Percentiles rank a stretch among this genome's conserved stretches.
Conservation (phyloP, 2,888 invertebrate species). For the Sussaba pulchella region DNA sequence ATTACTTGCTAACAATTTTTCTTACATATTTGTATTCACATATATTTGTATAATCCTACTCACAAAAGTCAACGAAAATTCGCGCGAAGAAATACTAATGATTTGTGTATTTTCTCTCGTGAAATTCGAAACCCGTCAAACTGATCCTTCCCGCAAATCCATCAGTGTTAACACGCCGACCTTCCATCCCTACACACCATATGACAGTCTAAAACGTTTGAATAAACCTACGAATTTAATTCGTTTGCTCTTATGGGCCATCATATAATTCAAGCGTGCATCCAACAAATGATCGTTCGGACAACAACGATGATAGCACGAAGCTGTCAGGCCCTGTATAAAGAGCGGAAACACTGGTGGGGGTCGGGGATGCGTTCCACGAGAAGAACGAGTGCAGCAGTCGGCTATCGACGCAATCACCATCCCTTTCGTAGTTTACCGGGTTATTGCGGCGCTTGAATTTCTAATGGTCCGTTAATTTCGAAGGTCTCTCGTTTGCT, state of each 20-base stretch:
- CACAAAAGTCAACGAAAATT: no score
- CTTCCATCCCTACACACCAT: neutral
- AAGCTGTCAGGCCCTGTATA: slow-evolving; percentile 8
- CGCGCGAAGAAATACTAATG: no score
- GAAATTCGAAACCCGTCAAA: no score
- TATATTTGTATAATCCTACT: no score
- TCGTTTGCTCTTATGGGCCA: neutral
- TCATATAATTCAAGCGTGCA: neutral
- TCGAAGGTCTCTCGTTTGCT: slow-evolving; percentile 77
- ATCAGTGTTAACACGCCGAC: neutral
- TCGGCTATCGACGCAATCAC: slow-evolving; percentile 11
- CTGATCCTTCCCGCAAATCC: neutral
- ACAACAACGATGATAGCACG: slow-evolving; percentile 30
- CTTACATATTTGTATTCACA: no score
- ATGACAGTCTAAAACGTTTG: slow-evolving; percentile 2
- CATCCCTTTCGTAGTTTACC: slow-evolving; percentile 56
- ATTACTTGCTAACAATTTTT: no score
- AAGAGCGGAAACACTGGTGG: slow-evolving; percentile 6
- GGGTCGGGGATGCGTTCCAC: slow-evolving; percentile 1
- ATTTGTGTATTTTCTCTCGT: no score
- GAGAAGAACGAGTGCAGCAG: slow-evolving; percentile 31
- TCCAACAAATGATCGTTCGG: slow-evolving; percentile 25
- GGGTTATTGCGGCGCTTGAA: slow-evolving; percentile 74
- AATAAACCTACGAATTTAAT: slow-evolving; percentile 5
- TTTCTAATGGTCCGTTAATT: slow-evolving; percentile 81